Conservation (phyloP, 2,113 vertebrate genomes). For the Crotophaga sulcirostris region DNA sequence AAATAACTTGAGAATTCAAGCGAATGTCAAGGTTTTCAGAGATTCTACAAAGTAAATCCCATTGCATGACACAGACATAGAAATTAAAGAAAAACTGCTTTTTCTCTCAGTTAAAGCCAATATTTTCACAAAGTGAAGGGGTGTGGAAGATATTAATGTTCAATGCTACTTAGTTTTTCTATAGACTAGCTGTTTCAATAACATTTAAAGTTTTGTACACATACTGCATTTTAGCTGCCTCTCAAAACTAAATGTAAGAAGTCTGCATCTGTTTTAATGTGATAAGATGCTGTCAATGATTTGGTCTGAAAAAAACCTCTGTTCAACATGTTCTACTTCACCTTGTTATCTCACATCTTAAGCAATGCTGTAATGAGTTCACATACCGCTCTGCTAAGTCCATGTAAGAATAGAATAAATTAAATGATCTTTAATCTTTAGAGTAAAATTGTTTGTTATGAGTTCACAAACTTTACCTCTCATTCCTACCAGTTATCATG, state of each 20-base stretch:
- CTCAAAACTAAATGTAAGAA: slow-evolving; percentile 43
- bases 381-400: background rate
- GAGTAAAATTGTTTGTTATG: background rate
- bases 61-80: background rate
- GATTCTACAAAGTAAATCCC: background rate
- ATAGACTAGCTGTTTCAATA: slow-evolving; percentile 8
- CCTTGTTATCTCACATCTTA: background rate
- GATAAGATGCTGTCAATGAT: slow-evolving; percentile 54
- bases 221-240: slow-evolving; percentile 7
- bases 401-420: background rate
- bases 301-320: background rate
- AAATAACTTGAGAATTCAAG: background rate
- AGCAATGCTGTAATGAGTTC: slow-evolving; percentile 13
- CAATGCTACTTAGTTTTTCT: slow-evolving; percentile 2
- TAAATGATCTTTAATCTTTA: slow-evolving; percentile 1
- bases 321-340: background rate
- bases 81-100: background rate
- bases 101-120: background rate
- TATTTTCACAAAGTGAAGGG: background rate
- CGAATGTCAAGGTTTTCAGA: background rate
- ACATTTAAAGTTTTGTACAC: background rate
- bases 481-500: background rate
- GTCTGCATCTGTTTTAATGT: slow-evolving; percentile 20
- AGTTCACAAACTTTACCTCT: background rate
- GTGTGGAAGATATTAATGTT: background rate